Base-by-base conservation (phyloP, 2,888 invertebrate genomes). In the Dynastes maya region DNA sequence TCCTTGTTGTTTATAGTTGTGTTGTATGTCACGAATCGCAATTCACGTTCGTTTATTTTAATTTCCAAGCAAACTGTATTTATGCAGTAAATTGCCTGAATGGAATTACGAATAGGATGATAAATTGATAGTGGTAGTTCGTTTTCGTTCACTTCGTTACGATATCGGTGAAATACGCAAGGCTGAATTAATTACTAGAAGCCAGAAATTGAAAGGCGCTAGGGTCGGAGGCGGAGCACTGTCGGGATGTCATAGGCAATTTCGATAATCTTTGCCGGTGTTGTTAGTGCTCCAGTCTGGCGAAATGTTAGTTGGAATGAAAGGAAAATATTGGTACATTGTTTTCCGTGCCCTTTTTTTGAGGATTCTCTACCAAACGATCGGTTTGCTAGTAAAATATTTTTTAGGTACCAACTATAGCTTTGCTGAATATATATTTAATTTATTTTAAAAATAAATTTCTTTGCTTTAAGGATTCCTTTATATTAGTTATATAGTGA, bases 41-140 rank as follows among this genome's bases (percentile, higher is more conserved):
- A 55, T 55, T 55, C n/a, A 8, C n/a, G 55, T 55, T 55, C 55
- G 55, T 55, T 55, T 55, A 55, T n/a, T 55, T 55, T 55, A 55
- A 55, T 55, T 55, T 22, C 22, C 16, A 55, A 55, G 5, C 55
- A 16, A 55, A 55, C 55, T 6, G 55, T 22, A 55, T 55, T 55
- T 55, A 55, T n/a, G 55, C 55, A 16, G 16, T 22, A 16, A 55
- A 55, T 55, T 16, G 55, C 16, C 16, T 0, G 16, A 13, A n/a
- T 55, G 22, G n/a, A 55, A 55, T 55, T 13, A 55, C 55, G 22
- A 45, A 11, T 45, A 3, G 16, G 55, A n/a, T n/a, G 55, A 55
- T 55, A 55, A 55, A n/a, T n/a, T 55, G 16, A 16, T n/a, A 0
- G 13, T 13, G 55, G 45, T 11, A 45, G 45, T 45, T 45, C 8